phyloP scores from a whole-genome alignment of 2,888 invertebrate species.

The Amphipyra berbera region DNA sequence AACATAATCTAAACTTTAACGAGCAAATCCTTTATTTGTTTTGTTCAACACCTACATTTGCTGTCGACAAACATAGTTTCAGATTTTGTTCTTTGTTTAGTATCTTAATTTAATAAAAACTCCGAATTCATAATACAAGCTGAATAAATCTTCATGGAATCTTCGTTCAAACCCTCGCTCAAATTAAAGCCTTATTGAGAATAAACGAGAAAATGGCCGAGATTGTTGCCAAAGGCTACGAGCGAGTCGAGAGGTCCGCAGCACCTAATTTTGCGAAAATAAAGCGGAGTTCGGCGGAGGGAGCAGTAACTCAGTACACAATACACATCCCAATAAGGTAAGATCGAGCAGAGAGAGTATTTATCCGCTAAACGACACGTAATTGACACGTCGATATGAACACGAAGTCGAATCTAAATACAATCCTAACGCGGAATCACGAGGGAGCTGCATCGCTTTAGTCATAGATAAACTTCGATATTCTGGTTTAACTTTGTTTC shows the following conservation, averaged over 20 bases:
- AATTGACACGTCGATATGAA: constrained; percentile 47
- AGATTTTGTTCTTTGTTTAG: constrained; percentile 30
- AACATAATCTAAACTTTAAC: constrained; percentile 63
- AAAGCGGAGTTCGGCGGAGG: constrained; percentile 26
- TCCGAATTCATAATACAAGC: constrained; percentile 26
- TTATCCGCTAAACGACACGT: constrained; percentile 44
- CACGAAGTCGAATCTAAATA: constrained; percentile 28
- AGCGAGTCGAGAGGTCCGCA: constrained; percentile 50
- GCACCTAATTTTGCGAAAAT: constrained; percentile 60
- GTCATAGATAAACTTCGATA: constrained; percentile 40
- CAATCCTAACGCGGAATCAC: constrained; percentile 25
- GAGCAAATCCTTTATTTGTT: constrained; percentile 52
- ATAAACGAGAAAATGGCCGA: constrained; percentile 59
- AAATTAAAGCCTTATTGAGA: constrained; percentile 61
- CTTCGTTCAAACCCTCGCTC: constrained; percentile 41
- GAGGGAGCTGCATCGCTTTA: constrained; percentile 37
- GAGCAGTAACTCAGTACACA: constrained; percentile 15
- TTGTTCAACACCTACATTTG: constrained; percentile 42
- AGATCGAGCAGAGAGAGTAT: constrained; percentile 38
- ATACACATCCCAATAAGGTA: constrained; percentile 38
- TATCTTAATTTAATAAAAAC: constrained; percentile 18
- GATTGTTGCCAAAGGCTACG: constrained; percentile 61
- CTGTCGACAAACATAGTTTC: constrained; percentile 30
- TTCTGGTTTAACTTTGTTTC: constrained; percentile 34
- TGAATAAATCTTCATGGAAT: constrained; percentile 44